Conservation (phyloP, 1,140 invertebrate genomes). For the Berghia stephanieae region DNA sequence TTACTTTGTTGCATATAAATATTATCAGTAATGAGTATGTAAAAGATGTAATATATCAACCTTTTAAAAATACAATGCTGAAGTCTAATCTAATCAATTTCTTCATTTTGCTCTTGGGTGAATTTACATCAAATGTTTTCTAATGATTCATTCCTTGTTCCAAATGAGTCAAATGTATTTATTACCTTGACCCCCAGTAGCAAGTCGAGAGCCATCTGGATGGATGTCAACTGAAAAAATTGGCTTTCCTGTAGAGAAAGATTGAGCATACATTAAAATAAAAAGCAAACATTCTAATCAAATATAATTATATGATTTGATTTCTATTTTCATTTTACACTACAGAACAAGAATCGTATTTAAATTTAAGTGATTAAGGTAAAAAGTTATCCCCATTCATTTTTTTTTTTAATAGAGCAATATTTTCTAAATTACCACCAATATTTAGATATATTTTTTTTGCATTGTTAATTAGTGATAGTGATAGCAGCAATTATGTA, state of each 20-base stretch:
- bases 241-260: slow-evolving; percentile 80
- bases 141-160: too few species aligned
- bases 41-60: neutral
- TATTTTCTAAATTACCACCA: too few species aligned
- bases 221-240: slow-evolving; percentile 98
- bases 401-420: neutral
- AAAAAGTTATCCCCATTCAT: neutral
- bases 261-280: neutral
- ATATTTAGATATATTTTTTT: too few species aligned
- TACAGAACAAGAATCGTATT: neutral
- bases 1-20: neutral
- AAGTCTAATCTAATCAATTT: neutral
- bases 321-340: neutral
- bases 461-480: too few species aligned
- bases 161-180: too few species aligned
- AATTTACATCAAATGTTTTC: too few species aligned
- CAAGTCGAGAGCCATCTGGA: slow-evolving; percentile 80
- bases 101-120: too few species aligned
- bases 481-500: too few species aligned
- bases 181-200: slow-evolving; percentile 92
- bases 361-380: neutral
- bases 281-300: neutral
- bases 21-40: neutral
- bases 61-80: neutral
- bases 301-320: neutral